phyloP scores from a whole-genome alignment of 2,888 invertebrate species.

The Agrilus cyanescens region DNA sequence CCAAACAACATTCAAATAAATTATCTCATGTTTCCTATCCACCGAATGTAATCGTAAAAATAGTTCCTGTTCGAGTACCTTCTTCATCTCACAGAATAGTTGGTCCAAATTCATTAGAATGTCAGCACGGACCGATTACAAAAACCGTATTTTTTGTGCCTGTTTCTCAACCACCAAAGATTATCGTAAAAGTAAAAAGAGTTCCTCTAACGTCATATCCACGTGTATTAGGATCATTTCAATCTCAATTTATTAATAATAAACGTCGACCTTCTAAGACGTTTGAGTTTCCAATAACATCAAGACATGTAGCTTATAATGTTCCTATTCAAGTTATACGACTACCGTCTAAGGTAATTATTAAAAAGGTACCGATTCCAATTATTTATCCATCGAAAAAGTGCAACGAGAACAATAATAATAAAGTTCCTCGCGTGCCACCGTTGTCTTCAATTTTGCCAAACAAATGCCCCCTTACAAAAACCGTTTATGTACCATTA shows the following conservation, averaged over 20 bases:
- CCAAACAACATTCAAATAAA: not conserved
- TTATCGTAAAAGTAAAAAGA: conserved; percentile 2
- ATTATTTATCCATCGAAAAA: not conserved
- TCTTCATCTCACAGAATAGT: not conserved
- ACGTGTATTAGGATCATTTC: not conserved
- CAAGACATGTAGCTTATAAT: not conserved
- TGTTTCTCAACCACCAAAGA: conserved; percentile 5
- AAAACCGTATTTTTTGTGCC: conserved; percentile 5
- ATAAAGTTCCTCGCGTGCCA: too few relatives aligned
- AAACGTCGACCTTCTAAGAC: not conserved
- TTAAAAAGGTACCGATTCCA: conserved; percentile 4
- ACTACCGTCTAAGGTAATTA: conserved; percentile 4
- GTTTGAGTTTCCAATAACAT: not conserved
- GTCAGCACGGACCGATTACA: conserved; percentile 5
- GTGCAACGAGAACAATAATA: too few relatives aligned
- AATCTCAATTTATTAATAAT: too few relatives aligned
- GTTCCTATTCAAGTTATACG: conserved; percentile 1
- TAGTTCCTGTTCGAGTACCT: conserved; percentile 7
- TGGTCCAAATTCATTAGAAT: not conserved
- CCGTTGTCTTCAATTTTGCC: too few relatives aligned
- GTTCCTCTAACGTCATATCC: not conserved
- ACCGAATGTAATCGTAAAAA: conserved; percentile 6
- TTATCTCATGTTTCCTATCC: not conserved
- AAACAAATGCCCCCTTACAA: too few relatives aligned
- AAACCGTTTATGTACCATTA: too few relatives aligned